These are phyloP conservation scores for Mechanitis messenoides DNA, from an alignment of 2,888 invertebrate species.

Conservation along the genomic window DNA sequence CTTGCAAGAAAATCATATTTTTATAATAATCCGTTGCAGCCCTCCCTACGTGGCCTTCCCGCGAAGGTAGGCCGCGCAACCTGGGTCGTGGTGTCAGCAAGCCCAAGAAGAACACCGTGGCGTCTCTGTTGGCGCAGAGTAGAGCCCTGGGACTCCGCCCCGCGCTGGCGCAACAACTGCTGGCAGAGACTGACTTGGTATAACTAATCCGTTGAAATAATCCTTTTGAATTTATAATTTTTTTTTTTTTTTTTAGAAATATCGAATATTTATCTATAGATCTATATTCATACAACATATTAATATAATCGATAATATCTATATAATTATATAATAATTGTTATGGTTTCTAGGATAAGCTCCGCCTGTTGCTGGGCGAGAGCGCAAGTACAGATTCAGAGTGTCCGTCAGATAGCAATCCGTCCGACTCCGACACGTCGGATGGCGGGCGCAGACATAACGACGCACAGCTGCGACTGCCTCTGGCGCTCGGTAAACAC, in stretches of 20 bases:
- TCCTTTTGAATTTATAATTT: too few relatives aligned
- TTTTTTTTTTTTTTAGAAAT: too few relatives aligned
- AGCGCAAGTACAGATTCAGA: slow-evolving; percentile 67
- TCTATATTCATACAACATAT: neutral
- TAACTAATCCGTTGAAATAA: too few relatives aligned
- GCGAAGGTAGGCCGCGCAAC: slow-evolving; percentile 89
- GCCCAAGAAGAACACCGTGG: slow-evolving; percentile 95
- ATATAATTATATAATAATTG: neutral
- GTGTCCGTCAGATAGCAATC: slow-evolving; percentile 66
- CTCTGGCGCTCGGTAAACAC: slow-evolving; percentile 50
- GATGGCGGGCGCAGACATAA: slow-evolving; percentile 51
- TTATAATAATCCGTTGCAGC: slow-evolving; percentile 36
- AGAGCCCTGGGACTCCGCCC: slow-evolving; percentile 88
- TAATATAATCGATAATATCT: too few relatives aligned
- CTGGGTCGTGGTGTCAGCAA: slow-evolving; percentile 91
- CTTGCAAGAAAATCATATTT: too few relatives aligned
- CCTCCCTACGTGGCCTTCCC: slow-evolving; percentile 65
- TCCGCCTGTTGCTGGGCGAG: slow-evolving; percentile 66
- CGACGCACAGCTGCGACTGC: slow-evolving; percentile 57
- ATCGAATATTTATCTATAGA: neutral
- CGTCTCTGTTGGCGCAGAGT: slow-evolving; percentile 90
- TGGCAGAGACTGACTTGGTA: slow-evolving; percentile 70
- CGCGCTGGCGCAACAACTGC: slow-evolving; percentile 83
- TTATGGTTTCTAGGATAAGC: slow-evolving; percentile 54
- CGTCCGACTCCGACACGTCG: slow-evolving; percentile 65